These are phyloP conservation scores for Calliopum simillimum DNA, from an alignment of 2,888 invertebrate genomes.

Conservation along the genomic window DNA sequence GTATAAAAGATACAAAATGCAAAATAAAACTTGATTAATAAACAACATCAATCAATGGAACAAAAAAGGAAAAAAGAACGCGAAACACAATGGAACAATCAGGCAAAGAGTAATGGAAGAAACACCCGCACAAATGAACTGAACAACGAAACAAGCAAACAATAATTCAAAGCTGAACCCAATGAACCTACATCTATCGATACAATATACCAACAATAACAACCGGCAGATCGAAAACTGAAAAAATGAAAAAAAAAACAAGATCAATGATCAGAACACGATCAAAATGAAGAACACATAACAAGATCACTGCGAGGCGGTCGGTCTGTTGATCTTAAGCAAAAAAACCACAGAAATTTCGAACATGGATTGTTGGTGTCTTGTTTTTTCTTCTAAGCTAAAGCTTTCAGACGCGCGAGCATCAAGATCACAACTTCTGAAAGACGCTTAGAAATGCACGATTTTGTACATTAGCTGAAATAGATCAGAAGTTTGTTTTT, in stretches of 20 bases:
- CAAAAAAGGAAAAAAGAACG: neutral
- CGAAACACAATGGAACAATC: neutral
- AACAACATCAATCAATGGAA: constrained; percentile 25
- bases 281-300: neutral
- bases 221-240: neutral
- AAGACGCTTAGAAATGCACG: constrained; percentile 11
- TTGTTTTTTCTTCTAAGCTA: too few species aligned
- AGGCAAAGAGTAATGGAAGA: neutral
- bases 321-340: too few species aligned
- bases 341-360: too few species aligned
- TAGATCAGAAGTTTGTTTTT: constrained; percentile 9
- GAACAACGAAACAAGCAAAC: constrained; percentile 1
- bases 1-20: neutral
- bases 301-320: neutral
- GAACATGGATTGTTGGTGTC: too few species aligned
- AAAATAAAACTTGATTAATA: constrained; percentile 25
- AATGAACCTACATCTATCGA: constrained; percentile 20
- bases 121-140: constrained; percentile 21
- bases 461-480: constrained; percentile 30
- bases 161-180: constrained; percentile 20
- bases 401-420: too few species aligned
- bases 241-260: neutral
- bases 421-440: neutral
- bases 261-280: neutral
- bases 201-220: too few species aligned